Evolutionary conservation across 2,888 invertebrate genomes (phyloP).

Genomic region (Lomographa bimaculata): DNA sequence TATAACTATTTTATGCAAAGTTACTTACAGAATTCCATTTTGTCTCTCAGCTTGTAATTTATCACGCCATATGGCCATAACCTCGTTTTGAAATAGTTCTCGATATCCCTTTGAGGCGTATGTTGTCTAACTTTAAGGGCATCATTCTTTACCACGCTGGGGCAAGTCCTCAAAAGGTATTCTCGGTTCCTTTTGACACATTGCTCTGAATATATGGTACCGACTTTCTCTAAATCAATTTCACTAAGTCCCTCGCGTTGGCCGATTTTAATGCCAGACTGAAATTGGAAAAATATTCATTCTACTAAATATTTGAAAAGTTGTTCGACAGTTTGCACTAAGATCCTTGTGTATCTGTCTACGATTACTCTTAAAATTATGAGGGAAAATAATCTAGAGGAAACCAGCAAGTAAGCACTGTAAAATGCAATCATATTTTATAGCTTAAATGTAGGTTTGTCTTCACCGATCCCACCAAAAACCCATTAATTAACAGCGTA

Average conservation of each 20-base stretch:
- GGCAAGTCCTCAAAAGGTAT: constrained; percentile 66
- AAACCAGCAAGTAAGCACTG: too few species aligned
- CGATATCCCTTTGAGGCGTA: constrained; percentile 44
- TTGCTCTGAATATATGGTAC: constrained; percentile 56
- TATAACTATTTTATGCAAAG: background rate
- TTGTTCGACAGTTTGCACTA: too few species aligned
- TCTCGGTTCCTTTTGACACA: constrained; percentile 63
- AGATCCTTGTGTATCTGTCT: too few species aligned
- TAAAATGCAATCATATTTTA: too few species aligned
- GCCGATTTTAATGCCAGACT: constrained; percentile 58
- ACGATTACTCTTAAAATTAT: too few species aligned
- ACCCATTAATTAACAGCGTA: too few species aligned
- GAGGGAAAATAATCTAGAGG: too few species aligned
- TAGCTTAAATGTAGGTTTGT: too few species aligned
- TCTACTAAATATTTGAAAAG: too few species aligned
- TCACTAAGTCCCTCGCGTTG: constrained; percentile 69
- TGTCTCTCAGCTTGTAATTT: constrained; percentile 56
- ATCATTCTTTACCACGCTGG: constrained; percentile 52
- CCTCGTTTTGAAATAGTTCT: constrained; percentile 56
- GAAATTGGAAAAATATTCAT: too few species aligned
- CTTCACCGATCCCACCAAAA: too few species aligned
- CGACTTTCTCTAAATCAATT: constrained; percentile 62
- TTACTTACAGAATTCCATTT: constrained; percentile 65
- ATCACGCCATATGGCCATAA: constrained; percentile 65
- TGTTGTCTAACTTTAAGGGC: constrained; percentile 1